Evolutionary conservation across 2,888 invertebrate species (phyloP).

Genomic region (Metalampra italica): DNA sequence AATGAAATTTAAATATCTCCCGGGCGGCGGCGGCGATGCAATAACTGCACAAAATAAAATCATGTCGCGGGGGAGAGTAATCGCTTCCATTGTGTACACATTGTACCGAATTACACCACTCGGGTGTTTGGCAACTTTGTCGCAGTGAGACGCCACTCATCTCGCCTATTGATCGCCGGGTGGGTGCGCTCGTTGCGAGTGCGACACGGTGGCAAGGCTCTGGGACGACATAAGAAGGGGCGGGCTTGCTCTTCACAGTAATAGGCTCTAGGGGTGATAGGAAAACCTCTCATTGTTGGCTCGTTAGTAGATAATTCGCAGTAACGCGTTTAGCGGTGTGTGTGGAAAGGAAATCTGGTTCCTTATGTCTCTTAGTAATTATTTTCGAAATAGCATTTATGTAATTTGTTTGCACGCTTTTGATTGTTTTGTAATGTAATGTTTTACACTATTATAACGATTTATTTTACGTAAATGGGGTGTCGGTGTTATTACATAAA

Average conservation of each 20-base stretch:
- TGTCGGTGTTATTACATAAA: too few species aligned
- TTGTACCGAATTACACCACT: conserved; percentile 54
- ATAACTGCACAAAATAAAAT: conserved; percentile 77
- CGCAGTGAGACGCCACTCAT: conserved; percentile 29
- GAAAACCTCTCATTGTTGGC: conserved; percentile 72
- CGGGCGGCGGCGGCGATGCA: conserved; percentile 66
- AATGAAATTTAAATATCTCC: conserved; percentile 79
- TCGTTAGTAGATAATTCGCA: conserved; percentile 68
- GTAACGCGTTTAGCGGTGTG: conserved; percentile 56
- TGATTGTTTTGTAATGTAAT: neutral
- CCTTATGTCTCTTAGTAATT: conserved; percentile 17
- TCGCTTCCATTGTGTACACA: conserved; percentile 73
- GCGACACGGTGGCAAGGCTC: conserved; percentile 55
- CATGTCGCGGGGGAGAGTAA: conserved; percentile 73
- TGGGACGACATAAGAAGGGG: conserved; percentile 56
- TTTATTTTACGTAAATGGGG: too few species aligned
- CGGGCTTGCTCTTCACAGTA: conserved; percentile 62
- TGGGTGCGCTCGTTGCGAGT: conserved; percentile 22
- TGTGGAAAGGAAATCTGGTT: conserved; percentile 51
- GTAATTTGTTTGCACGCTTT: neutral
- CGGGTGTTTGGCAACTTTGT: conserved; percentile 51
- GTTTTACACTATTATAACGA: too few species aligned
- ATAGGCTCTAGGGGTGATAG: conserved; percentile 70
- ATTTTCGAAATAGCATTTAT: neutral
- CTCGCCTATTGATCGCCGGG: conserved; percentile 12